A percentile compares a stretch with the other conserved stretches of the same genome.
Conservation (phyloP, 2,797 vertebrate genomes). For the Mormyrus proboscirostris region DNA sequence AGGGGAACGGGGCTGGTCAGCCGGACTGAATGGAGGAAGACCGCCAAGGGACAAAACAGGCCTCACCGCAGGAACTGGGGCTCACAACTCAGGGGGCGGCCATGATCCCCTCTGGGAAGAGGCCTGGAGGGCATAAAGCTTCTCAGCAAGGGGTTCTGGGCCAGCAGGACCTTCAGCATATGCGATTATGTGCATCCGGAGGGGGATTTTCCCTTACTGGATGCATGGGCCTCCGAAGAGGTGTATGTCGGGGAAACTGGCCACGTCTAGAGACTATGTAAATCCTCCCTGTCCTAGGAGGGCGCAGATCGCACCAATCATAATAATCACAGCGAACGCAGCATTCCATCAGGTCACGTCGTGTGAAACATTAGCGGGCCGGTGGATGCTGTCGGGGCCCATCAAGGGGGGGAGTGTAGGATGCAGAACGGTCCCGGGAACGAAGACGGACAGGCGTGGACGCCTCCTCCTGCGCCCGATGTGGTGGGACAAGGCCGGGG, state of each 20-base stretch:
- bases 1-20: conserved; percentile 37
- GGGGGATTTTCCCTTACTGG: conserved; percentile 20
- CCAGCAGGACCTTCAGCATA: conserved; percentile 39
- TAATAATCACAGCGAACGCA: conserved; percentile 37
- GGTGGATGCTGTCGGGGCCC: conserved; percentile 41
- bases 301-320: conserved; percentile 31
- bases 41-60: conserved; percentile 58
- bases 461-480: conserved; percentile 61
- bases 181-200: conserved; percentile 20
- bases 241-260: conserved; percentile 19
- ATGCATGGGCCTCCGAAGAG: conserved; percentile 25
- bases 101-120: conserved; percentile 61
- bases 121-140: conserved; percentile 60
- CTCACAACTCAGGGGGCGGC: conserved; percentile 58
- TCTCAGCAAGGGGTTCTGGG: conserved; percentile 62
- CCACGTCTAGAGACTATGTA: conserved; percentile 21
- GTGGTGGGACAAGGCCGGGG: conserved; percentile 58
- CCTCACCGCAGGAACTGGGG: conserved; percentile 57
- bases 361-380: conserved; percentile 41
- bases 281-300: neutral
- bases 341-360: conserved; percentile 33
- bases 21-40: conserved; percentile 54
- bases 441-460: conserved; percentile 61
- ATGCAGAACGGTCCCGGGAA: conserved; percentile 45
- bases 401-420: conserved; percentile 30